Evolutionary conservation across 2,888 invertebrate genomes (phyloP), one percentile per base, ranked within the genome.

Genomic region (Trissoscelio sp.): DNA sequence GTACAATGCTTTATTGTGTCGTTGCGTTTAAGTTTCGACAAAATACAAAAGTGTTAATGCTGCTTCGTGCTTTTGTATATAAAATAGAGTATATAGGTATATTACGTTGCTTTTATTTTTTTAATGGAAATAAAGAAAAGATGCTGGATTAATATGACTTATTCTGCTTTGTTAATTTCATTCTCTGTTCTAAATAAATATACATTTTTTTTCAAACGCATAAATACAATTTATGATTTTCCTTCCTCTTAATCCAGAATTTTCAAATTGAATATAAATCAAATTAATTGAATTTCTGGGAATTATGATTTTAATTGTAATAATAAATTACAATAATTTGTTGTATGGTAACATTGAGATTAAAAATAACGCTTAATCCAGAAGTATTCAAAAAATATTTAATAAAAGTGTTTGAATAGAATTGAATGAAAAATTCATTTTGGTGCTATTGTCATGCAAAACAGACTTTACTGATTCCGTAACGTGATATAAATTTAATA

Each of bases 401-500:
- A 66, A 28, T 51, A 64, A 66, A 66, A 37, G 7, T 46, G 58
- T 37, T 37, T 70, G 48, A 70, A 70, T 58, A 16, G 69, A 20
- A 14, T 11, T 48, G 22, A 60, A 60, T 72, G 51, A 53, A 73
- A 57, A 31, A 66, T 66, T 57, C 64, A 66, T 55, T 74, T 74
- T 42, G 37, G 6, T 57, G 11, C 53, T 12, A 73, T 73, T 73
- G 73, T 64, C 44, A 73, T 73, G 73, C 64, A 73, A 72, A 73
- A 34, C 12, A 55, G 55, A 7, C 28, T 31, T 18, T 39, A 18
- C 34, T 34, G 62, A 73, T 72, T 28, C 72, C 18, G 46, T 48
- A 74, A 66, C 74, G 74, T 31, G 75, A 75, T 75, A 75, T 67
- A 53, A 66, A 66, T 66, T 39, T 60, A 51, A 66, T 67, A 67